Evolutionary conservation across 2,888 invertebrate species (phyloP).

Genomic region (Tinea pellionella): DNA sequence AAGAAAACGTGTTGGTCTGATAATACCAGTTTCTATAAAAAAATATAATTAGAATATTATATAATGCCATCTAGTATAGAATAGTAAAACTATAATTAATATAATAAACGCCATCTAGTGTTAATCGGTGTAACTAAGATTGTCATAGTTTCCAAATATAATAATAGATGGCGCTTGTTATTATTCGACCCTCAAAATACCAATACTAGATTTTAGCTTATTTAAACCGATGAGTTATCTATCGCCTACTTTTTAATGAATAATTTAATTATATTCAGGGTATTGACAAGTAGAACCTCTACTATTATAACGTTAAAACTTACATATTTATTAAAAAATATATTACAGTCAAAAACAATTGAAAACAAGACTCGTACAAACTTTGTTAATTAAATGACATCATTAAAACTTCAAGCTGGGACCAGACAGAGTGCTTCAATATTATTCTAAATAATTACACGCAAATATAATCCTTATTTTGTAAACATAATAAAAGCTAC

Average conservation of each 20-base stretch:
- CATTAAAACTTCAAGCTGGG: not conserved
- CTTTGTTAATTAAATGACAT: not conserved
- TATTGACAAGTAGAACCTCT: no score
- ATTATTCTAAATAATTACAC: not conserved
- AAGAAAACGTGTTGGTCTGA: no score
- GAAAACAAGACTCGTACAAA: not conserved
- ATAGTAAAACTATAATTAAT: not conserved
- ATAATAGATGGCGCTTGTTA: not conserved
- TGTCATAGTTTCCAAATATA: not conserved
- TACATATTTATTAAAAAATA: not conserved
- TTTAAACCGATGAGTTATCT: no score
- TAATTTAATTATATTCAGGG: no score
- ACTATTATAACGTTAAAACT: not conserved
- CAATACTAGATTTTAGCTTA: no score
- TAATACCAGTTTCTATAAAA: no score
- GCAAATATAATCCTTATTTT: not conserved
- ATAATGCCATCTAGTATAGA: not conserved
- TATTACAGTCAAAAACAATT: not conserved
- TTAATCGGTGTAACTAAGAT: not conserved
- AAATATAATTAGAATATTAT: not conserved
- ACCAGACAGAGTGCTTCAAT: not conserved
- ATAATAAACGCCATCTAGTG: not conserved
- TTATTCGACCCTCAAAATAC: no score
- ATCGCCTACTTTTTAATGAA: no score
- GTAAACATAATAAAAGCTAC: not conserved